These are phyloP conservation scores for Caenorhabditis sp. DNA, from an alignment of 2,888 invertebrate species.

Conservation along the genomic window DNA sequence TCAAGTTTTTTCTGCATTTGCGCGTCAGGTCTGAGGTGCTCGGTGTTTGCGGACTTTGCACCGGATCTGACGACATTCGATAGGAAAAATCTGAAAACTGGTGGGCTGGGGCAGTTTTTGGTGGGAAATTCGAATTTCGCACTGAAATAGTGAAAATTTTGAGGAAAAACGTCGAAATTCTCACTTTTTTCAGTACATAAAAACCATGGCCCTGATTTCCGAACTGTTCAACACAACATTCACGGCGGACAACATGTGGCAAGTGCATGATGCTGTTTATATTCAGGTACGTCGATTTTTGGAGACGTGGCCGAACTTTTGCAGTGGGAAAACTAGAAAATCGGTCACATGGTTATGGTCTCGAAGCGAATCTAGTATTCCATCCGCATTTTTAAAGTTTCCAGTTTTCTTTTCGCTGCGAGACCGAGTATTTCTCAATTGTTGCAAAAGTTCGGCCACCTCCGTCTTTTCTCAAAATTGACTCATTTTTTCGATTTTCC, in stretches of 20 bases:
- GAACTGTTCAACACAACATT: constrained; percentile 42
- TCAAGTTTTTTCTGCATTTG: not conserved
- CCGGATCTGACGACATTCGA: not conserved
- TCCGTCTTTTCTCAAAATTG: too few relatives aligned
- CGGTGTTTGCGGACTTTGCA: not conserved
- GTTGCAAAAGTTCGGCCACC: too few relatives aligned
- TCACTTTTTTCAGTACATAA: constrained; percentile 29
- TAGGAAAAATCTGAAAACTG: not conserved
- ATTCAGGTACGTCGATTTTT: constrained; percentile 24
- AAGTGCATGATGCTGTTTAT: constrained; percentile 39
- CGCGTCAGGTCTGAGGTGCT: not conserved
- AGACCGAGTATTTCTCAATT: too few relatives aligned
- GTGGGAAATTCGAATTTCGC: not conserved
- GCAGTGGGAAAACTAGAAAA: too few relatives aligned
- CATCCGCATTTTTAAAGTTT: too few relatives aligned
- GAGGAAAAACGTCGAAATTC: too few relatives aligned
- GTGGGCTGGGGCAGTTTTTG: not conserved
- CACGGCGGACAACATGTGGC: constrained; percentile 45
- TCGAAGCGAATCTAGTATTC: too few relatives aligned
- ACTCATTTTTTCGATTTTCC: not conserved
- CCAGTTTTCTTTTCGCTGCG: not conserved
- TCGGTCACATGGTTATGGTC: too few relatives aligned
- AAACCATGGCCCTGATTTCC: constrained; percentile 1
- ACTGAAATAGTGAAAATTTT: not conserved
- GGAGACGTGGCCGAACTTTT: not conserved